Evolutionary conservation across 2,888 invertebrate species (phyloP), one percentile per base, ranked within the genome.

Genomic region (Muschampia plurimacula): DNA sequence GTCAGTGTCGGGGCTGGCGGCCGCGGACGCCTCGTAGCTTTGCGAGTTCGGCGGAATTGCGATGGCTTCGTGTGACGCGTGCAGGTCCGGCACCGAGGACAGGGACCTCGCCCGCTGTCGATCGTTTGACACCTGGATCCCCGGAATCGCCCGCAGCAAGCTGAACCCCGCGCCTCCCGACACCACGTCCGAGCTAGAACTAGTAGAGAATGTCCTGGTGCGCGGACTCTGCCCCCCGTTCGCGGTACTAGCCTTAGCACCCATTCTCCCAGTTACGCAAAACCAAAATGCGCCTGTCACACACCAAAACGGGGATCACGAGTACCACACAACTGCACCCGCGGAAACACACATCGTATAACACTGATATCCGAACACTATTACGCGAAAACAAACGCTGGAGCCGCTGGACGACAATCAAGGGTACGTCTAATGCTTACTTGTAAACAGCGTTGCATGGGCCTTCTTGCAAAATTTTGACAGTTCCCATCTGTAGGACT

Each of bases 221-320:
- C 97, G 95, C 83, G 96, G 96, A 94, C 96, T 96, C 91, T 96
- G 96, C 84, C 96, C 96, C 83, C 96, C 96, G 89, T 96, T 96
- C 81, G 97, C 97, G 80, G 97, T 97, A 90, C 97, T 97, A 84
- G 97, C 96, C 95, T 97, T 97, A 89, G 97, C 97, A 95, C 97
- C 97, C 97, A 97, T 97, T 82, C 84, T 89, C 78, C 80, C 83
- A 84, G 90, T 92, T 91, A 92, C 90, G 91, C 91, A 92, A 93
- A 93, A 87, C 84, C 91, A 92, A 93, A 93, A 87, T 83, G 79
- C 88, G 88, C 88, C 87, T 85, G 90, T 87, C 89, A 88, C 88
- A 81, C 85, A 85, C 84, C 78, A 79, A 83, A 76, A 80, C 74
- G 84, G n/a, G 44, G 67, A 89, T 95, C 93, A 95, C 90, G 88